Percentiles rank a stretch among this genome's conserved stretches.
Conservation (phyloP, 2,113 vertebrate species). For the Eonycteris spelaea region DNA sequence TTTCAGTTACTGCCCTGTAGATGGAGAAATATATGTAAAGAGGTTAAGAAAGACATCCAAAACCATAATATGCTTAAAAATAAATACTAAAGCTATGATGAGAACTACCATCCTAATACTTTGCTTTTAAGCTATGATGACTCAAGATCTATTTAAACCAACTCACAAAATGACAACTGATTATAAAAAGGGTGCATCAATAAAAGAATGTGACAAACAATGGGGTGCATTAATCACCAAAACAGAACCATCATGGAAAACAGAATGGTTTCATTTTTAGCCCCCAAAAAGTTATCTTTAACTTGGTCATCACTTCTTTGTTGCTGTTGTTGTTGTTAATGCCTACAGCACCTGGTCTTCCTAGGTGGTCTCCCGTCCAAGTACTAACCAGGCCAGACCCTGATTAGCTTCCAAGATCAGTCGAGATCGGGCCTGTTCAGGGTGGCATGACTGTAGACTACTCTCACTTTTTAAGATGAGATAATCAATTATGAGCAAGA, state of each 20-base stretch:
- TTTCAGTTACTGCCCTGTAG: not conserved
- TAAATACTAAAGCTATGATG: not conserved
- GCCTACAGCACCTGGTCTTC: too few relatives aligned
- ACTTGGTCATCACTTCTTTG: not conserved
- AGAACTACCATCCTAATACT: not conserved
- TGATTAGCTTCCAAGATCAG: too few relatives aligned
- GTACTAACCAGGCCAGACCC: too few relatives aligned
- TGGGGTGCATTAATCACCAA: not conserved
- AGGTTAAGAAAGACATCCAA: not conserved
- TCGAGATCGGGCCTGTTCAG: too few relatives aligned
- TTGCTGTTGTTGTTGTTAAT: too few relatives aligned
- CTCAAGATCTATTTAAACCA: not conserved
- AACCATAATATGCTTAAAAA: not conserved
- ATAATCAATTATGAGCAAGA: not conserved
- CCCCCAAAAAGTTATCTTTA: not conserved
- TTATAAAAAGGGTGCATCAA: not conserved
- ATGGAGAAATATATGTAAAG: not conserved
- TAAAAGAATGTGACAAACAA: not conserved
- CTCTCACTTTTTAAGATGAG: not conserved
- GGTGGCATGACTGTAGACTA: too few relatives aligned
- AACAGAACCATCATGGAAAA: not conserved
- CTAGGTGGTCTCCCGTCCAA: too few relatives aligned
- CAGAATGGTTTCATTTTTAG: not conserved
- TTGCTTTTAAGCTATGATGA: not conserved
- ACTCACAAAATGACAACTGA: not conserved